phyloP scores from a whole-genome alignment of 2,113 vertebrate genomes.

The Neopipo cinnamomea region DNA sequence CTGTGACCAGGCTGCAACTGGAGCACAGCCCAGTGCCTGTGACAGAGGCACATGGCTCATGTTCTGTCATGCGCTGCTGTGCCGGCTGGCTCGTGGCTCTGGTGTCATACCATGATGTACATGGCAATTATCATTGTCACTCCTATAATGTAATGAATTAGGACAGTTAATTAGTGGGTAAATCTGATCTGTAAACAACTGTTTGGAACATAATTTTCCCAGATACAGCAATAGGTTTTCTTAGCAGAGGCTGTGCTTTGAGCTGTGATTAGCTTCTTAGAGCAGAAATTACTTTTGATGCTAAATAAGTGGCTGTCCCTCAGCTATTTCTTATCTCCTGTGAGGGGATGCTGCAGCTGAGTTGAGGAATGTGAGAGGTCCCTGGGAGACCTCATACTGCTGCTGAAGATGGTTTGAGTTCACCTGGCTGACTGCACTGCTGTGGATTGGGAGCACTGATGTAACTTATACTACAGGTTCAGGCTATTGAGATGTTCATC shows the following conservation, averaged over 20 bases:
- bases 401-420: background rate
- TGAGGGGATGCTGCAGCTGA: background rate
- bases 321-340: background rate
- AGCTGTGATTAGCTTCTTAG: background rate
- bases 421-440: background rate
- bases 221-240: background rate
- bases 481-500: background rate
- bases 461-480: background rate
- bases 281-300: background rate
- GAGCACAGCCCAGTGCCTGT: background rate
- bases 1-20: background rate
- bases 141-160: background rate
- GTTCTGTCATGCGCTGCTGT: background rate
- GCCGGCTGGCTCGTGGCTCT: background rate
- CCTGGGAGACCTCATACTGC: background rate
- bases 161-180: background rate
- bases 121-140: background rate
- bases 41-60: background rate
- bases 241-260: background rate
- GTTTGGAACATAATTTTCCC: background rate
- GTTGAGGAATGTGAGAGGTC: background rate
- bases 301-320: background rate
- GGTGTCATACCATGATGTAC: accelerated
- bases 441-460: background rate
- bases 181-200: background rate